These are phyloP conservation scores for Cheracebus regulus DNA, from an alignment of 2,797 vertebrate genomes.

Conservation along the genomic window DNA sequence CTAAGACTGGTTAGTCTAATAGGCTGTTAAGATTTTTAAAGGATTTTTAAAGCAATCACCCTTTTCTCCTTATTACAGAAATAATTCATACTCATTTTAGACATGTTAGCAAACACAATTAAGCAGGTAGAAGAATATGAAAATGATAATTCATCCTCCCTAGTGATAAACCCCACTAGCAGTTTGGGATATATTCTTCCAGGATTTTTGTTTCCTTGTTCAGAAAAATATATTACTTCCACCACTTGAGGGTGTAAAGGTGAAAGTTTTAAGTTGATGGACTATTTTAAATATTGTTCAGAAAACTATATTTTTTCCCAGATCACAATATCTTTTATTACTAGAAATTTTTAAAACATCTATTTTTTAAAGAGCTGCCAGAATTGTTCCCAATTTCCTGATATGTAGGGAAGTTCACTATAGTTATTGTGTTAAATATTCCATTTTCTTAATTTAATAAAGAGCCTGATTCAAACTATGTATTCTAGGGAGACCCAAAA, in stretches of 20 bases:
- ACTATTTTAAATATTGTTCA: constrained; percentile 4
- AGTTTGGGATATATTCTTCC: not conserved
- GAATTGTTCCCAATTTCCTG: not conserved
- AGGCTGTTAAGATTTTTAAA: not conserved
- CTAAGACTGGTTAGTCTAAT: not conserved
- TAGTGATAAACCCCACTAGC: not conserved
- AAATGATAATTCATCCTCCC: not conserved
- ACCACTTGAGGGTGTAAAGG: not conserved
- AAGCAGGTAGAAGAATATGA: not conserved
- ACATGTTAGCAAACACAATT: constrained; percentile 8
- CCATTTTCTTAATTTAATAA: not conserved
- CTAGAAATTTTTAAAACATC: not conserved
- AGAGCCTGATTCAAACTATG: not conserved
- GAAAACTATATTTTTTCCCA: not conserved
- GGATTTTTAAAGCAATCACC: not conserved
- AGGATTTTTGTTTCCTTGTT: not conserved
- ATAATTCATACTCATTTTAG: constrained; percentile 12
- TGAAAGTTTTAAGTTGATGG: constrained; percentile 8
- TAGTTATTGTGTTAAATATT: not conserved
- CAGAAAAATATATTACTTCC: not conserved
- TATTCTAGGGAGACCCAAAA: not conserved
- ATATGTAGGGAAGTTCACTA: not conserved
- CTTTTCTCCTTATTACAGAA: not conserved
- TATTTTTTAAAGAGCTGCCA: not conserved
- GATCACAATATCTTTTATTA: not conserved